These are phyloP conservation scores for Nematopogon swammerdamellus DNA, from an alignment of 2,888 invertebrate species.

Conservation along the genomic window DNA sequence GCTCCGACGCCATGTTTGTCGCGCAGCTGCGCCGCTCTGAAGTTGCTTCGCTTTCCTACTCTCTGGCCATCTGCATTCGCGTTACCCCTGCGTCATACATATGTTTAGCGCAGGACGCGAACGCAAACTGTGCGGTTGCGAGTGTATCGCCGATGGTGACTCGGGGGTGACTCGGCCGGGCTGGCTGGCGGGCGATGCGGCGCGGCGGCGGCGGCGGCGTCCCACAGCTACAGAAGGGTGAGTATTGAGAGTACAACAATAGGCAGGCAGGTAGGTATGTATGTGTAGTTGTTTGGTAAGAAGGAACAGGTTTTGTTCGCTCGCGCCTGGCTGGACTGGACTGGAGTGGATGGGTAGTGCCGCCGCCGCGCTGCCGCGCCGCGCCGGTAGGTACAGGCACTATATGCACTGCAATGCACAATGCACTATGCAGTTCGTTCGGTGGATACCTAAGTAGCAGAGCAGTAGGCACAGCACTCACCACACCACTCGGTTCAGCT, in stretches of 20 bases:
- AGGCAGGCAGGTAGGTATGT: not conserved
- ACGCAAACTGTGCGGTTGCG: not conserved
- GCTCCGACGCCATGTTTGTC: slow-evolving; percentile 5
- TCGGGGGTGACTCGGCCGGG: no score
- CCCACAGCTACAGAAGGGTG: not conserved
- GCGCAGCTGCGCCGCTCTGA: slow-evolving; percentile 7
- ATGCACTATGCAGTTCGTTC: no score
- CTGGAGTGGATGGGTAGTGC: no score
- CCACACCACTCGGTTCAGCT: no score
- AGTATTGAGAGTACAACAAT: not conserved
- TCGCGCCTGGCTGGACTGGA: not conserved
- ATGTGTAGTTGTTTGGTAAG: not conserved
- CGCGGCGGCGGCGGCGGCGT: not conserved
- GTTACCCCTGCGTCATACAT: not conserved
- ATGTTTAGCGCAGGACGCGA: not conserved
- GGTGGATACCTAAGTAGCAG: no score
- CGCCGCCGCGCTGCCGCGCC: no score
- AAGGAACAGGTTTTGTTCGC: not conserved
- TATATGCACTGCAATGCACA: no score
- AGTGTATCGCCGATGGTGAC: no score
- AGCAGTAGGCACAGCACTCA: no score
- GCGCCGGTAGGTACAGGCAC: no score
- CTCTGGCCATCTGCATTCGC: not conserved
- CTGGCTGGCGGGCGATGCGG: no score
- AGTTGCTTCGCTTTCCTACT: not conserved